These are phyloP conservation scores for Notoglanidium macrostoma DNA, from an alignment of 2,797 vertebrate species.

Conservation along the genomic window DNA sequence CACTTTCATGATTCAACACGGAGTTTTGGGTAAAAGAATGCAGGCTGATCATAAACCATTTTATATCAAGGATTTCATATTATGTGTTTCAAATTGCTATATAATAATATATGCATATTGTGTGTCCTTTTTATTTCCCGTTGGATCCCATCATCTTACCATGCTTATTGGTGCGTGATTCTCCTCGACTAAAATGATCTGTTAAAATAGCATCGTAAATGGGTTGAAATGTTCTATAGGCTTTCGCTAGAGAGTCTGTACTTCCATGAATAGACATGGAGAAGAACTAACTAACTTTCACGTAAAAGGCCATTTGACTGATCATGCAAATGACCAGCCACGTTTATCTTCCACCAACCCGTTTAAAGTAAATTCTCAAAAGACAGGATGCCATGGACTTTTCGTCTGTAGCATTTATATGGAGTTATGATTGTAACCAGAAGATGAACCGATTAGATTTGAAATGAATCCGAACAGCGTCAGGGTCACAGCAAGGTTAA, in stretches of 20 bases:
- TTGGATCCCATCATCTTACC: not conserved
- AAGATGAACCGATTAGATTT: conserved; percentile 6
- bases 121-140: not conserved
- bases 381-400: not conserved
- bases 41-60: not conserved
- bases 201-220: not conserved
- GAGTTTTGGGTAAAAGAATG: not conserved
- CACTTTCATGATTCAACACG: not conserved
- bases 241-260: not conserved
- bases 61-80: not conserved
- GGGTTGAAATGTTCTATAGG: not conserved
- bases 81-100: not conserved
- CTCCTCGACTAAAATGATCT: not conserved
- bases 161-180: not conserved
- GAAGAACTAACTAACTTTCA: not conserved
- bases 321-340: not conserved
- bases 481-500: not conserved
- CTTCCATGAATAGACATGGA: not conserved
- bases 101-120: not conserved
- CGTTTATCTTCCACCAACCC: not conserved
- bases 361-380: not conserved
- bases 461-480: not conserved
- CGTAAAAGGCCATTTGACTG: not conserved
- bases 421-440: not conserved
- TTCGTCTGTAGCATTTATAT: not conserved